phyloP scores from a whole-genome alignment of 2,888 invertebrate genomes.

The Tyria jacobaeae region DNA sequence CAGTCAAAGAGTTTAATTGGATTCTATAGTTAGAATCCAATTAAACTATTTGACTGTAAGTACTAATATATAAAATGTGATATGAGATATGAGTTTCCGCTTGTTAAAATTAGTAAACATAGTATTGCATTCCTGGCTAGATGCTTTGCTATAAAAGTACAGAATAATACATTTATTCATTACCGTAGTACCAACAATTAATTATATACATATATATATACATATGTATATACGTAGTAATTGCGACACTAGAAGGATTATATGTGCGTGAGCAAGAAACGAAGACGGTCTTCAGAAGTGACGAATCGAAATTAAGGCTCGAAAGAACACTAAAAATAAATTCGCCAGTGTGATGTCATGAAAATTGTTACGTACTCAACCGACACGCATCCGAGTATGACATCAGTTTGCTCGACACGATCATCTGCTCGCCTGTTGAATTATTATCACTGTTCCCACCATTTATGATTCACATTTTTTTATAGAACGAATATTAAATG shows the following conservation, averaged over 20 bases:
- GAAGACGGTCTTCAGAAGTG: conserved; percentile 61
- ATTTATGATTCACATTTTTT: conserved; percentile 58
- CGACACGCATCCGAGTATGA: conserved; percentile 77
- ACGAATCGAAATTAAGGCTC: conserved; percentile 73
- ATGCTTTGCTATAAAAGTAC: no score
- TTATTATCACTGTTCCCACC: conserved; percentile 69
- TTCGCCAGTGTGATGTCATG: conserved; percentile 81
- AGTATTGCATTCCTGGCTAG: no score
- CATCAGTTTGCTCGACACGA: conserved; percentile 75
- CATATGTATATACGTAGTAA: no score
- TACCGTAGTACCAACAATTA: not conserved
- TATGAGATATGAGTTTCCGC: no score
- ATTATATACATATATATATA: no score
- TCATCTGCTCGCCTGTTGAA: conserved; percentile 70
- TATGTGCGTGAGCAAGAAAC: conserved; percentile 56
- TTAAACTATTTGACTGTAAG: no score
- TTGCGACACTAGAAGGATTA: conserved; percentile 28
- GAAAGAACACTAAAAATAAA: conserved; percentile 78
- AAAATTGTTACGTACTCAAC: conserved; percentile 77
- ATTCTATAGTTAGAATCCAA: no score
- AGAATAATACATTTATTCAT: no score
- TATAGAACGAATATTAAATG: conserved; percentile 42
- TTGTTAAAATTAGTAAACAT: no score
- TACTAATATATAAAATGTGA: no score
- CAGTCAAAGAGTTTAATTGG: no score